Percentiles rank a stretch among this genome's conserved stretches.
Conservation (phyloP, 2,113 vertebrate genomes). For the Taurulus bubalis region DNA sequence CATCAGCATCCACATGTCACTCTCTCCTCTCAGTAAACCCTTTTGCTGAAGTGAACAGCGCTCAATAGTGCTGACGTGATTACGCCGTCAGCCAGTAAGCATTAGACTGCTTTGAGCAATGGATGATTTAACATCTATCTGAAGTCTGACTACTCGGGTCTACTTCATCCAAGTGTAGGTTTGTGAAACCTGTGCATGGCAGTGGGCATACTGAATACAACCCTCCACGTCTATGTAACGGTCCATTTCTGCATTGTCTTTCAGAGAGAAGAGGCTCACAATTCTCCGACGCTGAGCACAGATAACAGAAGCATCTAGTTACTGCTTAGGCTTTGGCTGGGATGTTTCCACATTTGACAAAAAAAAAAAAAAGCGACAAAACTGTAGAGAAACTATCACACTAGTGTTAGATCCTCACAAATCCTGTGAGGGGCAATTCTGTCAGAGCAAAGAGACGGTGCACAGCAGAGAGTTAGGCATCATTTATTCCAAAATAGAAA, state of each 20-base stretch:
- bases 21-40: neutral
- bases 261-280: slow-evolving; percentile 77
- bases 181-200: neutral
- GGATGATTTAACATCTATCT: neutral
- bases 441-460: slow-evolving; percentile 21
- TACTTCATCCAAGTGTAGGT: neutral
- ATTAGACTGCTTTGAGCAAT: neutral
- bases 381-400: neutral
- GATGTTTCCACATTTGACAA: neutral
- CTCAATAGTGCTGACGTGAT: neutral
- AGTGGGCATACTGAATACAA: neutral
- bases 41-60: neutral
- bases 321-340: neutral
- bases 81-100: neutral
- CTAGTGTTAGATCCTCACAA: neutral
- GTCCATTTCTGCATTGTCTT: slow-evolving; percentile 26
- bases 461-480: slow-evolving; percentile 71
- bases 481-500: slow-evolving; percentile 85
- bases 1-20: neutral
- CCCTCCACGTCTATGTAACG: neutral
- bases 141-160: neutral
- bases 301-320: slow-evolving; percentile 47
- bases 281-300: slow-evolving; percentile 30
- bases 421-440: neutral
- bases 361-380: neutral